Base-by-base conservation (phyloP, 1,140 invertebrate genomes). In the Anastatus disparis region DNA sequence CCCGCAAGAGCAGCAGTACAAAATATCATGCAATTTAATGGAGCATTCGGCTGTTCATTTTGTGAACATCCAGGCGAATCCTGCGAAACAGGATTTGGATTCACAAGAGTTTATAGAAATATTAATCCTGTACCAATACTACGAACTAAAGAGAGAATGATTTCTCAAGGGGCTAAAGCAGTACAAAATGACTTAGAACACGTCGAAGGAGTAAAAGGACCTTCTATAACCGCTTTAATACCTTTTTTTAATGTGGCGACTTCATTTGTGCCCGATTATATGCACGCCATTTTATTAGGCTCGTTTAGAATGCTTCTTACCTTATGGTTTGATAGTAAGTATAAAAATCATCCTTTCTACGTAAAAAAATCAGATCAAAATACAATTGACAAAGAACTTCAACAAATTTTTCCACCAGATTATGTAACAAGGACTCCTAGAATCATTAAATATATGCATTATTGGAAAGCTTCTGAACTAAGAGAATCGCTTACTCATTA, bases 21-120 rank as follows among this genome's bases (percentile, higher is more conserved):
- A 61, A 69, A 69, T 26, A 50, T 61, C n/a, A 69, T 62, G 44
- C 31, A 44, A 58, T 64, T 31, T 38, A 70, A 70, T 58, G 69
- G 69, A 2, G 59, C 13, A 24, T 64, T 13, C 31, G 52, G 59
- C 1, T 70, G 61, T 15, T 35, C 53, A 1, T 46, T 31, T n/a
- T 70, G 61, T 46, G 69, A 70, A 40, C 48, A 70, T 46, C 48
- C 48, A 31, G 68, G 68, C 12, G 38, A 61, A 59, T 42, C 42
- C 20, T 29, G 29, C 46, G 20, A 38, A 68, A 67, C 27, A 48
- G 46, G 58, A 40, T 50, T 15, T 0, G 66, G 58, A 17, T 27
- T 1, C 2, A 59, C 68, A 40, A 35, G 15, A 31, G 52, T 65
- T n/a, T 73, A 59, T 62, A 58, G 59, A 27, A 6, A 40, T 2